Evolutionary conservation across 2,888 invertebrate species (phyloP), one percentile per base, ranked within the genome.

Genomic region (Ophion slaviceki): DNA sequence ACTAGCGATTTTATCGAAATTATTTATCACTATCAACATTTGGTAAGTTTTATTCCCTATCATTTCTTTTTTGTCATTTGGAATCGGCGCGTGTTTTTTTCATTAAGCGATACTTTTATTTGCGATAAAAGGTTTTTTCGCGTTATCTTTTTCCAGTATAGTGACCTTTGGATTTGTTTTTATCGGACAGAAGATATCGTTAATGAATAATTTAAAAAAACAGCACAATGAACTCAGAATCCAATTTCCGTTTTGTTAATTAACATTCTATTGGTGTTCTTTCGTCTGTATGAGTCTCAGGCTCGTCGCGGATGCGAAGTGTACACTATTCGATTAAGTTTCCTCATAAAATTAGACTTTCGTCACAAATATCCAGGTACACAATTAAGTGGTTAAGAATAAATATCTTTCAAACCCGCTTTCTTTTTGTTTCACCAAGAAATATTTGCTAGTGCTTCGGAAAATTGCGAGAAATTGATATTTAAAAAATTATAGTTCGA

Each of bases 1-100:
- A 20, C 61, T 61, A 62, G 68, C 80, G 80, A 75, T 81, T 68
- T 75, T 61, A 67, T 75, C 74, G 74, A 66, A 45, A 57, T 80
- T 14, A 62, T 66, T 74, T 67, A 59, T 66, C 57, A 45, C 64
- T 74, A 80, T 80, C 53, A 80, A 74, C 74, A 74, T 67, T 80
- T 67, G 59, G 57, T 80, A 57, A 66, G 24, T 66, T 57, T 66
- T 20, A 66, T 24, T 64, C 62, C 47, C 10, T 70, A 45, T 70
- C 32, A 47, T 40, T 67, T 47, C 66, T 62, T 11, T 20, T 36
- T 53, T 64, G 20, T 62, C 64, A n/a, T 40, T 64, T 36, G n/a
- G 53, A 71, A 64, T 72, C 62, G 64, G 80, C 53, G 64, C 66
- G 20, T 53, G 11, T 64, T 14, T 45, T 74, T 64, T 64, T 57